A percentile compares a stretch with the other conserved stretches of the same genome.
Conservation (phyloP, 1,140 invertebrate genomes). For the Triops cancriformis region DNA sequence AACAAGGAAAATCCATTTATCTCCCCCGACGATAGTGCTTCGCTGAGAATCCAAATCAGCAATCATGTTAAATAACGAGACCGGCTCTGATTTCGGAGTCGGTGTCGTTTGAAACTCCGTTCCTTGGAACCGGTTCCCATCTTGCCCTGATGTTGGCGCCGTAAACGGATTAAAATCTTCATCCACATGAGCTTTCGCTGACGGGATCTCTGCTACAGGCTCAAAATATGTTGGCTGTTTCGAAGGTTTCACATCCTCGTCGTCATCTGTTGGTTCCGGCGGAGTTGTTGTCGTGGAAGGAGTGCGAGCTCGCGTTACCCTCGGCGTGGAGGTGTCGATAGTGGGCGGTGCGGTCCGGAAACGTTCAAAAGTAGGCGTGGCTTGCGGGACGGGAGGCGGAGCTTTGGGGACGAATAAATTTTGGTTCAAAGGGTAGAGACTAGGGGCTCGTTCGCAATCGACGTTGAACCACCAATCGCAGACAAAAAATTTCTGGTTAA, state of each 20-base stretch:
- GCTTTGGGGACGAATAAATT: slow-evolving; percentile 22
- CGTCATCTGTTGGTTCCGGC: not conserved
- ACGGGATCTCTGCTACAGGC: not conserved
- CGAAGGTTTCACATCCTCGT: not conserved
- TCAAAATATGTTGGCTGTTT: not conserved
- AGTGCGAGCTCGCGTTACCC: not conserved
- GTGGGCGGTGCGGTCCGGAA: not conserved
- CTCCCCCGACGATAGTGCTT: not conserved
- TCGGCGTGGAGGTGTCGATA: not conserved
- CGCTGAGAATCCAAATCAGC: not conserved
- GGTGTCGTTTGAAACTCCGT: not conserved
- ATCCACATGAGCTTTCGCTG: not conserved
- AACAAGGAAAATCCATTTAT: slow-evolving; percentile 19
- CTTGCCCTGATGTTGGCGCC: not conserved
- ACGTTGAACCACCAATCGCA: slow-evolving; percentile 53
- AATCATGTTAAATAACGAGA: not conserved
- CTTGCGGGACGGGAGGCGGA: not conserved
- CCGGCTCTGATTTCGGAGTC: not conserved
- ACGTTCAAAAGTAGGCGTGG: not conserved
- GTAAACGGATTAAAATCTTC: not conserved
- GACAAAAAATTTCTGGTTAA: slow-evolving; percentile 49
- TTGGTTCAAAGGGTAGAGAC: slow-evolving; percentile 42
- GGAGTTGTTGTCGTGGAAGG: not conserved
- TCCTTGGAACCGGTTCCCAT: not conserved
- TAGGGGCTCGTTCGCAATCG: slow-evolving; percentile 41